These are phyloP conservation scores for Ophioninae sp. DNA, from an alignment of 2,888 invertebrate species.

Conservation along the genomic window DNA sequence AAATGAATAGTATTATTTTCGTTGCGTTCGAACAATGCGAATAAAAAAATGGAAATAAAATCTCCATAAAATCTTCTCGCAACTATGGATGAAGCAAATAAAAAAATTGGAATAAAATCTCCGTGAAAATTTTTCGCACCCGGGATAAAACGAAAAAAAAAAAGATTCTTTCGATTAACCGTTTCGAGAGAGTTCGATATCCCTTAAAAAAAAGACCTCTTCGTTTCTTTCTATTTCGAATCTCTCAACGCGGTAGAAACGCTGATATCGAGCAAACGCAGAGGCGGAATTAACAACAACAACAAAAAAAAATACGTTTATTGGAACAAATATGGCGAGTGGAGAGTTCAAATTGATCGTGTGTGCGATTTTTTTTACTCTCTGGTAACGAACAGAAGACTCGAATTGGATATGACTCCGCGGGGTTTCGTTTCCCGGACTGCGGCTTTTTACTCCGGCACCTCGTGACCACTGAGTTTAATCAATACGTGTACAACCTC, in stretches of 20 bases:
- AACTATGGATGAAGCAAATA: too few species aligned
- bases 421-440: constrained; percentile 34
- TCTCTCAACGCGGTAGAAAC: constrained; percentile 3
- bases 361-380: neutral
- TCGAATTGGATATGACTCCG: constrained; percentile 26
- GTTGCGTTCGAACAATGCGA: neutral
- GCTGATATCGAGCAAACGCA: constrained; percentile 14
- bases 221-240: too few species aligned
- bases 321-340: neutral
- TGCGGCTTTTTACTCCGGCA: constrained; percentile 27
- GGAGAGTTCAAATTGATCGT: neutral
- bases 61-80: too few species aligned
- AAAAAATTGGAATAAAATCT: too few species aligned
- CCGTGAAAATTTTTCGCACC: too few species aligned
- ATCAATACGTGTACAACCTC: constrained; percentile 43
- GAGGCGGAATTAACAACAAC: constrained; percentile 37
- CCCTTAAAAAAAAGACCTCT: too few species aligned
- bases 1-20: neutral
- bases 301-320: neutral
- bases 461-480: constrained; percentile 37
- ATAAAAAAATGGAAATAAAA: too few species aligned
- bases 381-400: neutral
- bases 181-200: too few species aligned
- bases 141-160: too few species aligned
- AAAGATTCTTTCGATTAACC: too few species aligned